Evolutionary conservation across 1,140 invertebrate genomes (phyloP).

Genomic region (Brachionus paranguensis): DNA sequence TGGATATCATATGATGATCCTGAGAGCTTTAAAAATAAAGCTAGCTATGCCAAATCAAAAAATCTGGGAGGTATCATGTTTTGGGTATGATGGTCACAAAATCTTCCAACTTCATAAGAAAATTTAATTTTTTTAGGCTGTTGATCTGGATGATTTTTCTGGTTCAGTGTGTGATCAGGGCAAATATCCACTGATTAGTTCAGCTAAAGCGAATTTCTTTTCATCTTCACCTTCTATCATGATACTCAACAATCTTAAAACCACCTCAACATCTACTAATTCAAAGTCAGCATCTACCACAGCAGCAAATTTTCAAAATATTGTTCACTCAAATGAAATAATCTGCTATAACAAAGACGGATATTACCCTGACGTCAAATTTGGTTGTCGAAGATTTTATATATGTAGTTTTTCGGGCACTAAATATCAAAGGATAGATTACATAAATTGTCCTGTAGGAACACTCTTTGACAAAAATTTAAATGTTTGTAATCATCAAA

Average conservation of each 20-base stretch:
- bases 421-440: background rate
- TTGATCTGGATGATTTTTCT: constrained; percentile 38
- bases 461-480: background rate
- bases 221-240: background rate
- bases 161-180: constrained; percentile 20
- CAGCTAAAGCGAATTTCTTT: background rate
- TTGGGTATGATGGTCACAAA: background rate
- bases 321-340: too few species aligned
- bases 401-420: background rate
- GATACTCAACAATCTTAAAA: too few species aligned
- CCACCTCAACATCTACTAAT: background rate
- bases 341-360: background rate
- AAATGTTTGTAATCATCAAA: background rate
- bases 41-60: background rate
- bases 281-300: background rate
- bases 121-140: constrained; percentile 47
- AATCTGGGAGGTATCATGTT: constrained; percentile 24
- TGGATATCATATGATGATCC: constrained; percentile 88
- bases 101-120: background rate
- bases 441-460: background rate
- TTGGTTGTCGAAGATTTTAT: background rate
- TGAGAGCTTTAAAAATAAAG: constrained; percentile 43
- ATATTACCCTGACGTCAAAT: background rate
- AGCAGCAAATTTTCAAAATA: background rate
- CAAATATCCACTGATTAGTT: constrained; percentile 33